Base-by-base conservation (phyloP, 2,888 invertebrate species). In the Dolomedes plantarius region DNA sequence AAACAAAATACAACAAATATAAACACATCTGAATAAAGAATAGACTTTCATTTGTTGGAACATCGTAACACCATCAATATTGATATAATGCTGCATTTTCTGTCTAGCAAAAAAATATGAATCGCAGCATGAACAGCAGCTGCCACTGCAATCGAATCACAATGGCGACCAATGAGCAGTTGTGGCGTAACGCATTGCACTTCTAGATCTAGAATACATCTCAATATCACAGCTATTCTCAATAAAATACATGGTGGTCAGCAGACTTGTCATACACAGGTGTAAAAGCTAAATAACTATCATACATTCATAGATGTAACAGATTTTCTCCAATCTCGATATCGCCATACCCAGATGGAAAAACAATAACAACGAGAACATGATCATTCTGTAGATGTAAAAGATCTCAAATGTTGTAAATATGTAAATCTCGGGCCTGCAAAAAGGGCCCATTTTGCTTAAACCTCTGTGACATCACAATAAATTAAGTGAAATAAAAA, bases 161-260 rank as follows among this genome's bases (percentile, higher is more conserved):
- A 71, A 71, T 71, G 71, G 78, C 78, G 31, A 71, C 71, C 62
- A 75, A 67, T 83, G 83, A 83, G 83, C 83, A 83, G 65, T 74
- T 65, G 72, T 83, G 83, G 72, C 83, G 68, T 73, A 56, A 71
- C 76, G 82, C 82, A 85, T 85, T 85, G 85, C 85, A 85, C 85
- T 85, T 85, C 78, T 79, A 85, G 73, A 79, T 78, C 85, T 85
- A 78, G 73, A 82, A 85, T 78, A 78, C 85, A 77, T 77, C 46
- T 85, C 85, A 85, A 85, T 85, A 85, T 85, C 85, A 85, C 85
- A 85, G 85, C 85, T 85, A 74, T 85, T n/a, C 85, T 78, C 85
- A 50, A 78, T 85, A 85, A 85, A 77, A 85, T 73, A 85, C 85
- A 85, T 69, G 85, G 62, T 85, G 85, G 50, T 83, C 67, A 32